A percentile compares a stretch with the other conserved stretches of the same genome.
These are phyloP conservation scores for Lycocerus yunnanus DNA, from an alignment of 2,888 invertebrate genomes.

Conservation along the genomic window DNA sequence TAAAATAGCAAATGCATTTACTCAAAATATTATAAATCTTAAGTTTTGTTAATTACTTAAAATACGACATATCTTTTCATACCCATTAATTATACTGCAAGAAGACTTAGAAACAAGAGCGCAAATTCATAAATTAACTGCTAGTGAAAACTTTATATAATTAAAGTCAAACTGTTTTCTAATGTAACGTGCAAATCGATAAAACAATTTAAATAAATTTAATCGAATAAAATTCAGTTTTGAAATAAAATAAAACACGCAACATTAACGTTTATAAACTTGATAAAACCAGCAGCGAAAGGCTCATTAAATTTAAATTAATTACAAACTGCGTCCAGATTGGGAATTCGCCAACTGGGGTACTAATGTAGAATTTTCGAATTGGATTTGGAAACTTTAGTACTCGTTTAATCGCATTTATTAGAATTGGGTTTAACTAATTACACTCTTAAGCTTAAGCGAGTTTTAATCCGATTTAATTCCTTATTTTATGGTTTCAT, in stretches of 20 bases:
- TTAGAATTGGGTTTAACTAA: constrained; percentile 30
- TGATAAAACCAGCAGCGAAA: constrained; percentile 28
- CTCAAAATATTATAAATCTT: constrained; percentile 22
- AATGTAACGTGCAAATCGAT: background rate
- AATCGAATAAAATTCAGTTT: constrained; percentile 4
- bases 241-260: constrained; percentile 20
- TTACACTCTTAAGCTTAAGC: constrained; percentile 30
- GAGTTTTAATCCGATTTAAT: constrained; percentile 26
- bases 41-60: constrained; percentile 27
- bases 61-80: constrained; percentile 24
- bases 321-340: constrained; percentile 30
- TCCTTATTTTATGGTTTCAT: constrained; percentile 22
- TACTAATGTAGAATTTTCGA: constrained; percentile 28
- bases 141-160: background rate
- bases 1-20: constrained; percentile 26
- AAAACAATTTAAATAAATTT: background rate
- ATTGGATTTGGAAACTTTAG: constrained; percentile 27
- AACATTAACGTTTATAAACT: constrained; percentile 27
- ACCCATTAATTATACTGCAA: constrained; percentile 18
- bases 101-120: background rate
- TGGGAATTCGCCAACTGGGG: constrained; percentile 30
- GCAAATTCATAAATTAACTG: background rate
- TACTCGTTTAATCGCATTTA: constrained; percentile 30
- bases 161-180: background rate
- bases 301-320: constrained; percentile 31